Evolutionary conservation across 2,888 invertebrate species (phyloP).

Genomic region (Syrista parreyssii): DNA sequence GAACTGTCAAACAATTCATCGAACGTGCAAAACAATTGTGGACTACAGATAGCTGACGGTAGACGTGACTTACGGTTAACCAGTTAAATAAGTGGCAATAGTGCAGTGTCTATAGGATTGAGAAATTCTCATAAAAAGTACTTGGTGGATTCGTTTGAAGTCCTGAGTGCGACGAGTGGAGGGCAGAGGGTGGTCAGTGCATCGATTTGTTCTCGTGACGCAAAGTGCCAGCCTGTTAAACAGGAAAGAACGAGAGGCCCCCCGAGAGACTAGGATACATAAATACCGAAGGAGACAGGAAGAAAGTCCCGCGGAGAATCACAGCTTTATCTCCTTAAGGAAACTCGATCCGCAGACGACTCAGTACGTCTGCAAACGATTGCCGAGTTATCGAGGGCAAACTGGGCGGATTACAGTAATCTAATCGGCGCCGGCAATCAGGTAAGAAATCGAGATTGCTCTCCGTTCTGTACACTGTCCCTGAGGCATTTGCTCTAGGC

Average conservation of each 20-base stretch:
- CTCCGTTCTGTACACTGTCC: neutral
- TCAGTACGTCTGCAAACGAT: neutral
- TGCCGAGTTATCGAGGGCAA: constrained; percentile 8
- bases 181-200: neutral
- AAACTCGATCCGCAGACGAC: neutral
- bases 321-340: neutral
- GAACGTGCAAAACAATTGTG: no score
- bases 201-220: neutral
- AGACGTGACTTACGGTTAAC: no score
- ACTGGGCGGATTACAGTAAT: constrained; percentile 28
- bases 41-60: no score
- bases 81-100: neutral
- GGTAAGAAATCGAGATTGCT: constrained; percentile 34
- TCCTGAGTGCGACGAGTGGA: neutral
- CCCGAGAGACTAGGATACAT: neutral
- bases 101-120: neutral
- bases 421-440: constrained; percentile 35
- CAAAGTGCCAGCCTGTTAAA: neutral
- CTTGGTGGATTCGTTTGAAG: neutral
- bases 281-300: neutral
- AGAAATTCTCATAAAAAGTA: neutral
- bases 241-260: neutral
- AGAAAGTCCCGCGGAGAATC: neutral
- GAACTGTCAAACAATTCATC: no score
- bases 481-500: neutral